Evolutionary conservation across 2,113 vertebrate genomes (phyloP), one percentile per base, ranked within the genome.

Genomic region (Sterna hirundo): DNA sequence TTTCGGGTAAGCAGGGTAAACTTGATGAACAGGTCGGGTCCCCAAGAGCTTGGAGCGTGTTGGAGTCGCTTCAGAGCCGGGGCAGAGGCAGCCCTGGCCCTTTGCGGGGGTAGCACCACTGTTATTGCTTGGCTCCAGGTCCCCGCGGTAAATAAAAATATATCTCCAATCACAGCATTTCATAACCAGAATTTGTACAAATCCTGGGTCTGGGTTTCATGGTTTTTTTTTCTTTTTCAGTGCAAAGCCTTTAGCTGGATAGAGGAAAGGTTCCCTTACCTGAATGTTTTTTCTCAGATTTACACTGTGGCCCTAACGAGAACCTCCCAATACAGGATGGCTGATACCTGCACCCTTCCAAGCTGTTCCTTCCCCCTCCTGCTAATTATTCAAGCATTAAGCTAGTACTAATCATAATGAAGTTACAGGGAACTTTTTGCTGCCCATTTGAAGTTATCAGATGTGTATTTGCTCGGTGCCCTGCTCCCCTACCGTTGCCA

Each of bases 81-180:
- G 70, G 51, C 7, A 90, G 74, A 68, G 58, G 38, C 80, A 57
- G 21, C 15, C 40, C 30, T 57, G 52, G 13, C 47, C 32, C 25
- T 61, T 19, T 2, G 2, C 1, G 0, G 36, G 7, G 11, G 17
- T 5, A 46, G 23, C 68, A 46, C 61, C 29, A 51, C 22, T 9
- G 8, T 42, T 40, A 9, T 0, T 69, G 57, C 61, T 76, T 15
- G 29, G 47, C 36, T 90, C 30, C 23, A 25, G 11, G 13, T 60
- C 14, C 32, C 40, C 16, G 15, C 30, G 38, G 5, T 20, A 42
- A 70, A 40, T 55, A 38, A 64, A 70, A 69, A 26, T 38, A 0
- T 13, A 3, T 62, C 18, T 51, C 22, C 29, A 71, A 8, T 42
- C 57, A 38, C 32, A 69, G 49, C 47, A 61, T 65, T 62, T 57